Percentiles rank a stretch among this genome's conserved stretches.
phyloP scores from a whole-genome alignment of 1,140 invertebrate genomes.

The Papilio helenus region DNA sequence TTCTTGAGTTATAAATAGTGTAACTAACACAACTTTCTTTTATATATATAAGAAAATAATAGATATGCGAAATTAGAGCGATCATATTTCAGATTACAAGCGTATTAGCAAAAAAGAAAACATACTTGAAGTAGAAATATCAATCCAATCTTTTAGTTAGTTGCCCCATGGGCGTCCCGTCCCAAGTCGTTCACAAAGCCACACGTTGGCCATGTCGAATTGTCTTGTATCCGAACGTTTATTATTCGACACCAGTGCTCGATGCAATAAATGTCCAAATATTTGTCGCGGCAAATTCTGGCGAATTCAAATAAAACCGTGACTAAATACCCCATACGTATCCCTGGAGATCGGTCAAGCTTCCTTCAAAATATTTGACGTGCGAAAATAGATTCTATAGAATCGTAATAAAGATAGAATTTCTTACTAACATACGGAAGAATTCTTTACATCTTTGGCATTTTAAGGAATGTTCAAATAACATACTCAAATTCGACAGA shows the following conservation, averaged over 20 bases:
- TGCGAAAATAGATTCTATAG: conserved; percentile 43
- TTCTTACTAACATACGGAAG: neutral
- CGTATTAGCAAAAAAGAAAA: neutral
- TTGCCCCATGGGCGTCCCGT: conserved; percentile 43
- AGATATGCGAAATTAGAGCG: no score
- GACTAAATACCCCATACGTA: conserved; percentile 68
- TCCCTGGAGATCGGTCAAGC: conserved; percentile 74
- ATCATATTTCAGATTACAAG: neutral
- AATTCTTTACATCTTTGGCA: neutral
- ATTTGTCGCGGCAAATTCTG: conserved; percentile 76
- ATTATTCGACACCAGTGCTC: conserved; percentile 75
- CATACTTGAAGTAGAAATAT: neutral
- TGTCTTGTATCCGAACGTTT: conserved; percentile 63
- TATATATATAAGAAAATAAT: no score
- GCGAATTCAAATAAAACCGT: conserved; percentile 79
- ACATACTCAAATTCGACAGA: conserved; percentile 54
- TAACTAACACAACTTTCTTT: no score
- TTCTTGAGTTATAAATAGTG: no score
- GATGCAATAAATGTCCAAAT: conserved; percentile 80
- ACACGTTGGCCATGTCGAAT: conserved; percentile 66
- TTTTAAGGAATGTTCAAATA: conserved; percentile 47
- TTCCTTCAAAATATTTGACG: neutral
- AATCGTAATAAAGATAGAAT: conserved; percentile 24
- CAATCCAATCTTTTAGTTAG: conserved; percentile 32
- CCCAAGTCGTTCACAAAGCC: conserved; percentile 58